These are phyloP conservation scores for Xenopus laevis DNA, from an alignment of 2,113 vertebrate genomes.

Conservation along the genomic window DNA sequence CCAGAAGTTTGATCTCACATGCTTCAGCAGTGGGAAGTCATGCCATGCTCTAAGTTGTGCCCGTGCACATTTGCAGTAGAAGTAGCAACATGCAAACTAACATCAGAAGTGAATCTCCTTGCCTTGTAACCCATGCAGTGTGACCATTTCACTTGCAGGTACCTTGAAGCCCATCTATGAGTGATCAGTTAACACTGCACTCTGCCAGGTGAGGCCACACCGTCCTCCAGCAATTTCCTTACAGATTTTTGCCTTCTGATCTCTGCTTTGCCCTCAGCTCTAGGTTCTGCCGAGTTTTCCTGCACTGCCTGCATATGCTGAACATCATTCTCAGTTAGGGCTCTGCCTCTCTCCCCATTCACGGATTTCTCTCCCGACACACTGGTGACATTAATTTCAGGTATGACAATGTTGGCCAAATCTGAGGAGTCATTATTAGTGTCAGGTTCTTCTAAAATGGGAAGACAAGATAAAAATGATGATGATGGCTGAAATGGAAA, in stretches of 20 bases:
- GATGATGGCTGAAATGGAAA: constrained; percentile 49
- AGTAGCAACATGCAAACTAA: constrained; percentile 9
- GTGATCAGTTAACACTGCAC: constrained; percentile 82
- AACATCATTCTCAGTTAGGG: constrained; percentile 82
- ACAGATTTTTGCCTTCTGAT: constrained; percentile 99
- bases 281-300: constrained; percentile 85
- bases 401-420: constrained; percentile 80
- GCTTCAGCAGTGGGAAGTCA: constrained; percentile 61
- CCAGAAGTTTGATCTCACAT: constrained; percentile 49
- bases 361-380: constrained; percentile 87
- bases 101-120: constrained; percentile 30
- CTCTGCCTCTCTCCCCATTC: constrained; percentile 91
- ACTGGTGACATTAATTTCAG: constrained; percentile 94
- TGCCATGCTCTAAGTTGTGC: constrained; percentile 58
- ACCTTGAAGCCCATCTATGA: constrained; percentile 75
- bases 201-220: constrained; percentile 87
- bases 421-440: constrained; percentile 89
- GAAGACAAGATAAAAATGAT: constrained; percentile 53
- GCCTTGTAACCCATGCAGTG: constrained; percentile 69
- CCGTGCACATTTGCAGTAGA: background rate
- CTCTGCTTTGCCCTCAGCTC: constrained; percentile 83
- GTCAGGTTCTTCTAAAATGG: constrained; percentile 94
- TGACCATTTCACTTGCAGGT: constrained; percentile 67
- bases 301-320: constrained; percentile 79
- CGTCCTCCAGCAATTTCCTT: constrained; percentile 97